phyloP scores from a whole-genome alignment of 1,140 invertebrate genomes.

The Solenopsis fugax region DNA sequence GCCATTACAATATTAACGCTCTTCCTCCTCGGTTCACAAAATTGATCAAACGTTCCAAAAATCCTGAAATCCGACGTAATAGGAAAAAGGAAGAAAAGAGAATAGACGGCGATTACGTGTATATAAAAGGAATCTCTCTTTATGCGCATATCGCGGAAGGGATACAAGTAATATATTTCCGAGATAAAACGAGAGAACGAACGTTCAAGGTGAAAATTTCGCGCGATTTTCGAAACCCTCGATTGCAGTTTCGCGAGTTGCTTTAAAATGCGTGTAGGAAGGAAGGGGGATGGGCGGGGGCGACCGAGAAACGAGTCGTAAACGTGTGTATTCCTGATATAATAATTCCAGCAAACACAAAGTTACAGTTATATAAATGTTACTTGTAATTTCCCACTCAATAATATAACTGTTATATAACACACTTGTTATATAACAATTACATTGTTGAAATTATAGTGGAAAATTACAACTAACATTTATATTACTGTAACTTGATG shows the following conservation, averaged over 20 bases:
- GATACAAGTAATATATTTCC: neutral
- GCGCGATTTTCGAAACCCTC: neutral
- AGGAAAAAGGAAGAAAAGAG: neutral
- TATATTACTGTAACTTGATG: too few relatives aligned
- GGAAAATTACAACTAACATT: too few relatives aligned
- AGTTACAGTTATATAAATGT: too few relatives aligned
- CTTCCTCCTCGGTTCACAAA: slow-evolving; percentile 20
- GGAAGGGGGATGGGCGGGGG: neutral
- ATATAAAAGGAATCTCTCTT: slow-evolving; percentile 7
- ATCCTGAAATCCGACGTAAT: slow-evolving; percentile 8
- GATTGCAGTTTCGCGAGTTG: neutral
- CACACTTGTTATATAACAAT: too few relatives aligned
- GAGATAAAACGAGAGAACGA: slow-evolving; percentile 11
- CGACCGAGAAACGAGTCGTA: slow-evolving; percentile 2
- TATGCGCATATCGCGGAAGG: neutral
- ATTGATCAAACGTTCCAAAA: slow-evolving; percentile 48
- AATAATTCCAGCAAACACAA: too few relatives aligned
- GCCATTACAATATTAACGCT: slow-evolving; percentile 30
- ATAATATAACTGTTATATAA: too few relatives aligned
- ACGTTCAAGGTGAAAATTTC: neutral
- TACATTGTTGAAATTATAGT: too few relatives aligned
- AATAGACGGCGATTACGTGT: neutral
- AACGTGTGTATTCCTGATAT: neutral
- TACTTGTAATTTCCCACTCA: too few relatives aligned
- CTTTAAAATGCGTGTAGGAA: slow-evolving; percentile 17